phyloP scores from a whole-genome alignment of 1,140 invertebrate genomes.

The Cyphomyrmex costatus region DNA sequence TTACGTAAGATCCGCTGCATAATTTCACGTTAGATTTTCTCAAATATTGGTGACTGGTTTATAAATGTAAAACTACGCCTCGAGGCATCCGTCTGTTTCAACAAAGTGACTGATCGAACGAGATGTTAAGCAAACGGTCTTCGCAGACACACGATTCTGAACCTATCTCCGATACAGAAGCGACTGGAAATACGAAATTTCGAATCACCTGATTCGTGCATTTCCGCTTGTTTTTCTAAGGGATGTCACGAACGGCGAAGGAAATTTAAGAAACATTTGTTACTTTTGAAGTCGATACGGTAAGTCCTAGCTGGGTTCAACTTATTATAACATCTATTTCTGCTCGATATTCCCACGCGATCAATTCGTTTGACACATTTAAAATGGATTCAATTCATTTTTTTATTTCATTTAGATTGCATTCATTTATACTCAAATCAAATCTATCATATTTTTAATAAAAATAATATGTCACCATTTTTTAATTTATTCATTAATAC shows the following conservation, averaged over 20 bases:
- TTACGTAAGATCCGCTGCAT: background rate
- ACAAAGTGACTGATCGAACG: background rate
- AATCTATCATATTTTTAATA: slow-evolving; percentile 15
- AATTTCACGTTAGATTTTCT: background rate
- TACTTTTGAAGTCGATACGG: slow-evolving; percentile 15
- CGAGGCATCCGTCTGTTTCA: background rate
- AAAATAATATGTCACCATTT: background rate
- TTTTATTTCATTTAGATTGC: too few relatives aligned
- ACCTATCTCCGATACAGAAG: background rate
- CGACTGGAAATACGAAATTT: slow-evolving; percentile 7
- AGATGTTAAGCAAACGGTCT: background rate
- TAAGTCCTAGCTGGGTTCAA: slow-evolving; percentile 2
- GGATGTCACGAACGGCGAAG: slow-evolving; percentile 1
- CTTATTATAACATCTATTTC: slow-evolving; percentile 17
- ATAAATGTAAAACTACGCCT: slow-evolving; percentile 14
- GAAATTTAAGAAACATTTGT: slow-evolving; percentile 24
- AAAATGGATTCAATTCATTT: too few relatives aligned
- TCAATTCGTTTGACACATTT: background rate
- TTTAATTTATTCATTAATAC: background rate
- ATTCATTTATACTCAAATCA: slow-evolving; percentile 4
- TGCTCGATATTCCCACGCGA: background rate
- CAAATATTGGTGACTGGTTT: background rate
- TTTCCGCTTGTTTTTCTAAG: background rate
- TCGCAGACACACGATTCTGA: background rate
- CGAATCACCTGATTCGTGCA: slow-evolving; percentile 24